Base-by-base conservation (phyloP, 2,113 vertebrate species). In the Spea bombifrons region DNA sequence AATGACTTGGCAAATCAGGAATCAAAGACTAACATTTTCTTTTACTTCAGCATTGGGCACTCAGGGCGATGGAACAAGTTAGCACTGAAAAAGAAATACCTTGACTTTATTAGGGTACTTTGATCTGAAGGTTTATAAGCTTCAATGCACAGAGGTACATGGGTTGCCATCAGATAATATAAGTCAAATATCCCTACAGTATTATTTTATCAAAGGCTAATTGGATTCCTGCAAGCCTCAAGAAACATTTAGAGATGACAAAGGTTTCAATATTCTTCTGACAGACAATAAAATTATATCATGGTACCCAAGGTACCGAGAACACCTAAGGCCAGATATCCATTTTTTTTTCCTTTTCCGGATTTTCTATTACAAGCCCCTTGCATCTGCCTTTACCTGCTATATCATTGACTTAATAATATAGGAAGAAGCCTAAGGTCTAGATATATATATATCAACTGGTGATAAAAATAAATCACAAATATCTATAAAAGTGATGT, bases 191-290 rank as follows among this genome's bases (percentile, higher is more conserved):
- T 67, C 66, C 75, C 75, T 61, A 77, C 66, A 70, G 75, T 70
- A 55, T 69, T 77, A 71, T 77, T 70, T 77, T 63, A 77, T 77
- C 75, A 77, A 61, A 49, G 66, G 67, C 66, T 77, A 77, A 77
- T 77, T 77, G 75, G 75, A 77, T 77, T 77, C 44, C 55, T 70
- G 53, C 66, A 77, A 71, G 66, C 66, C 75, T 77, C 55, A 43
- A 77, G 75, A 77, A 70, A 77, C 67, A 77, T 66, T 77, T 77
- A 77, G 45, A 70, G 53, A 77, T 77, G 75, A 71, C 75, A 77
- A 77, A 77, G 66, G 66, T 77, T 77, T 77, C 53, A 70, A 77
- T 77, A 77, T 70, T 69, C 67, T 77, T 61, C 66, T 71, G 75
- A 61, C 75, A 77, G 75, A 77, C 68, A 70, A 77, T 66, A 77